These are phyloP conservation scores for Ochropleura leucogaster DNA, from an alignment of 2,888 invertebrate genomes.

Conservation along the genomic window DNA sequence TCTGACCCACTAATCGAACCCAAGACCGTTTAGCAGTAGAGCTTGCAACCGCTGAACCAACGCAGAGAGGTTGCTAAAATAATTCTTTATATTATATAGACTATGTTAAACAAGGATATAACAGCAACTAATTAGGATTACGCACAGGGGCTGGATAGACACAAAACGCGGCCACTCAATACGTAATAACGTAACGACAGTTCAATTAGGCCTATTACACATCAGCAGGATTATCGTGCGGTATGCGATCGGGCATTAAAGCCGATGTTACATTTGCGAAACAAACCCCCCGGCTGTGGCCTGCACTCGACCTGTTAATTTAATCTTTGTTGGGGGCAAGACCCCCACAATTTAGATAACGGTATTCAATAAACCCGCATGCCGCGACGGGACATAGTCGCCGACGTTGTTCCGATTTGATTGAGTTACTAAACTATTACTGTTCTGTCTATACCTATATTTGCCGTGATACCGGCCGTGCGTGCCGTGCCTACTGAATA, in stretches of 20 bases:
- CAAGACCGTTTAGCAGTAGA: not conserved
- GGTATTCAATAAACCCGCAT: constrained; percentile 86
- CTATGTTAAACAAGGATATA: constrained; percentile 31
- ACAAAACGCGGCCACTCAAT: constrained; percentile 61
- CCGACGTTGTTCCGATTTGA: constrained; percentile 83
- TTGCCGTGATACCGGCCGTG: constrained; percentile 68
- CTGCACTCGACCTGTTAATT: constrained; percentile 85
- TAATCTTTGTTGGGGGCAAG: constrained; percentile 85
- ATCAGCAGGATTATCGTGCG: constrained; percentile 82
- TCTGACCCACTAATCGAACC: not conserved
- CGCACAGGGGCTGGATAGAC: constrained; percentile 32
- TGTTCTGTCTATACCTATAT: constrained; percentile 70
- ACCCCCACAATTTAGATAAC: constrained; percentile 87
- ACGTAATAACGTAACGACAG: constrained; percentile 78
- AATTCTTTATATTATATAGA: not conserved
- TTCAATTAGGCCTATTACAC: constrained; percentile 85
- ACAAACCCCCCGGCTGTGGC: constrained; percentile 73
- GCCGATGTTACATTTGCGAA: constrained; percentile 79
- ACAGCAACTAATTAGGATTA: constrained; percentile 60
- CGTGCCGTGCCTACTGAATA: constrained; percentile 70
- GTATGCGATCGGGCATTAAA: constrained; percentile 79
- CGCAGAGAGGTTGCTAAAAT: not conserved
- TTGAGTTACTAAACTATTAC: constrained; percentile 85
- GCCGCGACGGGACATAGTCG: constrained; percentile 76
- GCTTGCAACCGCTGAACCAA: not conserved